These are phyloP conservation scores for Drosophila eohydei DNA, from an alignment of 2,888 invertebrate genomes.

Conservation along the genomic window DNA sequence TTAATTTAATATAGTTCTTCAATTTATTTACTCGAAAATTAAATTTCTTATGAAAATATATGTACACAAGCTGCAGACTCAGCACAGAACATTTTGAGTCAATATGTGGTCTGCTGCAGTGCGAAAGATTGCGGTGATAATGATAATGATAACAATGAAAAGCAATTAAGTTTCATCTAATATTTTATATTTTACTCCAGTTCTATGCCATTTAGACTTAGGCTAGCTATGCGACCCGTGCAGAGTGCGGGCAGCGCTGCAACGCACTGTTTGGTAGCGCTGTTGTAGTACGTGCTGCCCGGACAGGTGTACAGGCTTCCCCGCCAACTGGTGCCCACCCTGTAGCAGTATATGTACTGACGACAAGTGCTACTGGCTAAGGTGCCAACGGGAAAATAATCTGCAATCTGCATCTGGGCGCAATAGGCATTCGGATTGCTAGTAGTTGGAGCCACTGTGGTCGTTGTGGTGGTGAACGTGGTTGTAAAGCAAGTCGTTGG, in stretches of 20 bases:
- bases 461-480: constrained; percentile 46
- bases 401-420: constrained; percentile 43
- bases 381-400: constrained; percentile 65
- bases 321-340: constrained; percentile 55
- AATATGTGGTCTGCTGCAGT: no score
- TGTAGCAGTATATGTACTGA: constrained; percentile 72
- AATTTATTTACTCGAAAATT: no score
- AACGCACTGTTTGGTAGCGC: constrained; percentile 54
- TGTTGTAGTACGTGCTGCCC: constrained; percentile 67
- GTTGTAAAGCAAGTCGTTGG: constrained; percentile 47
- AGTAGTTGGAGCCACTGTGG: constrained; percentile 43
- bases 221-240: constrained; percentile 29
- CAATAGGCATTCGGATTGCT: constrained; percentile 63
- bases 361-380: constrained; percentile 61
- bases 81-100: no score
- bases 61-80: no score
- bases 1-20: no score
- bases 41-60: no score
- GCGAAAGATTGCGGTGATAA: not conserved
- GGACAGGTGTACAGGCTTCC: constrained; percentile 73
- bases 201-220: constrained; percentile 54
- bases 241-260: constrained; percentile 60
- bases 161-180: not conserved
- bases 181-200: constrained; percentile 10
- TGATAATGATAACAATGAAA: not conserved